Base-by-base conservation (phyloP, 2,888 invertebrate species). In the Sepioteuthis lessoniana region DNA sequence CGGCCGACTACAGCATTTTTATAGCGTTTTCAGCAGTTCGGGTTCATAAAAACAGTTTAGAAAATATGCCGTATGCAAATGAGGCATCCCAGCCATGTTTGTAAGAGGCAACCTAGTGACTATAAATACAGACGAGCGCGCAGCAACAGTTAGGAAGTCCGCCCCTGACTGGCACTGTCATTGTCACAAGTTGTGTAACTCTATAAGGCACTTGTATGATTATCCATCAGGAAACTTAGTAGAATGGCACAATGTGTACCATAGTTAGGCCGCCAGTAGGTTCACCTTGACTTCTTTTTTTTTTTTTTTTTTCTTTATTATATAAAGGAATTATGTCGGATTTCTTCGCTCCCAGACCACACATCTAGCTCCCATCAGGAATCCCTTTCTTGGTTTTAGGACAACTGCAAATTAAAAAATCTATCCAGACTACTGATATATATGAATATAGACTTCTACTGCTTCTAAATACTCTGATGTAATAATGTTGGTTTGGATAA, bases 261-360 rank as follows among this genome's bases (percentile, higher is more conserved):
- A 76, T 76, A 76, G 76, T 76, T 76, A 76, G 76, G 76, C 76
- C 76, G 76, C 76, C 76, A 76, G 76, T n/a, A 76, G 76, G 16
- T n/a, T n/a, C 76, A 76, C 76, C 10, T 76, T 76, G 76, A 76
- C 76, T 76, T 76, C 76, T 76, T 76, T 76, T 76, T 10, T 16
- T 35, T 16, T n/a, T 76, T n/a, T n/a, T n/a, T n/a, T n/a, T n/a
- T n/a, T n/a, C n/a, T n/a, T n/a, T n/a, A n/a, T n/a, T n/a, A n/a
- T n/a, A n/a, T n/a, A n/a, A n/a, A n/a, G n/a, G n/a, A n/a, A n/a
- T n/a, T n/a, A n/a, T n/a, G n/a, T n/a, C n/a, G n/a, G n/a, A n/a
- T n/a, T n/a, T n/a, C 42, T 42, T 42, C 42, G 42, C 42, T 42
- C 42, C 42, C 7, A 42, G 7, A 42, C 42, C 42, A 42, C 42